phyloP scores from a whole-genome alignment of 2,113 vertebrate genomes.

The Pomatostomus ruficeps region DNA sequence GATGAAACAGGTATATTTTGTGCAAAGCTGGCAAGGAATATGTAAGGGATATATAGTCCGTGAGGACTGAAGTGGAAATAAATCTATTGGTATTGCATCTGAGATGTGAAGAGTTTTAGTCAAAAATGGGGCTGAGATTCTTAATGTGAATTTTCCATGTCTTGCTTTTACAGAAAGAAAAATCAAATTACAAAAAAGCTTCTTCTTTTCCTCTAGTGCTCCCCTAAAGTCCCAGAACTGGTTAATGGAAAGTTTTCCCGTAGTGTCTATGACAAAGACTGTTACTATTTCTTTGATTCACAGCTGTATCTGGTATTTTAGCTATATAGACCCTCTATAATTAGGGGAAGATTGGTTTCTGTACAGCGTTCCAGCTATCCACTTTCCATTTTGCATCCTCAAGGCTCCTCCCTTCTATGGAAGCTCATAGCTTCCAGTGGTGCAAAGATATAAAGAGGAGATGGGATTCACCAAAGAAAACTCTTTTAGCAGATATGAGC shows the following conservation, averaged over 20 bases:
- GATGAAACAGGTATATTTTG: not conserved
- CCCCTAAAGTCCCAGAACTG: not conserved
- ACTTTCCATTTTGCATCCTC: not conserved
- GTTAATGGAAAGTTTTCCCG: not conserved
- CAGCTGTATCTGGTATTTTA: not conserved
- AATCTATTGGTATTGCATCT: not conserved
- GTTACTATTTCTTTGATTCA: not conserved
- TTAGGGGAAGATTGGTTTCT: not conserved
- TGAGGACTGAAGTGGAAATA: not conserved
- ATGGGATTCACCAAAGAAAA: not conserved
- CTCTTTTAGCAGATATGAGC: not conserved
- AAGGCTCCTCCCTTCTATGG: not conserved
- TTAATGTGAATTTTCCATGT: not conserved
- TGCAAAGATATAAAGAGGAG: not conserved
- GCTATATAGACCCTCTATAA: not conserved
- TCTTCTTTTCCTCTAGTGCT: not conserved
- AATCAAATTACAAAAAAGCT: not conserved
- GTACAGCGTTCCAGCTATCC: not conserved
- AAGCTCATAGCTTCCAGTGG: not conserved
- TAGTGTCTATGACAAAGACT: not conserved
- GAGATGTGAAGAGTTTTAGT: not conserved
- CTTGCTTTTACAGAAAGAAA: not conserved
- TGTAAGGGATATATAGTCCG: not conserved
- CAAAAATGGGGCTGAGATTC: not conserved
- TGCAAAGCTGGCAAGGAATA: not conserved